phyloP scores from a whole-genome alignment of 1,140 invertebrate species.

The Mya arenaria region DNA sequence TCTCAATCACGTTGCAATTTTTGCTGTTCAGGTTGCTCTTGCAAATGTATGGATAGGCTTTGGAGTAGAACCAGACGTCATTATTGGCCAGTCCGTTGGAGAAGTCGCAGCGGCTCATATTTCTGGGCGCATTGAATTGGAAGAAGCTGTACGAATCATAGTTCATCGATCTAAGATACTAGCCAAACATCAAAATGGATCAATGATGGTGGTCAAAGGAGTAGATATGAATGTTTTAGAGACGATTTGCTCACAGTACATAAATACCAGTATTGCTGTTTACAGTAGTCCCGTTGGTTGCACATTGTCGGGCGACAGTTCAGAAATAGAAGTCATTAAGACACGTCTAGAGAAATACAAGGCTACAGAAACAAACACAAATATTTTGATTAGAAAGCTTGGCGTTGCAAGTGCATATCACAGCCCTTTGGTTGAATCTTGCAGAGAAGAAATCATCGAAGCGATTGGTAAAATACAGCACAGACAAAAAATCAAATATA shows the following conservation, averaged over 20 bases:
- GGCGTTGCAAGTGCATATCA: slow-evolving; percentile 58
- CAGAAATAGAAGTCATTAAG: slow-evolving; percentile 37
- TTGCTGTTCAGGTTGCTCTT: slow-evolving; percentile 71
- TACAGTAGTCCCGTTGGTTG: slow-evolving; percentile 65
- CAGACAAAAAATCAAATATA: slow-evolving; percentile 53
- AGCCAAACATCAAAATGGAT: slow-evolving; percentile 55
- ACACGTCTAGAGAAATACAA: slow-evolving; percentile 19
- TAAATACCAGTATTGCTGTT: slow-evolving; percentile 60
- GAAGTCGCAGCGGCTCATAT: slow-evolving; percentile 71
- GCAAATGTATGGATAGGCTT: slow-evolving; percentile 60
- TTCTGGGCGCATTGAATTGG: slow-evolving; percentile 59
- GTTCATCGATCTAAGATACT: slow-evolving; percentile 64
- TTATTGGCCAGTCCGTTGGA: slow-evolving; percentile 73
- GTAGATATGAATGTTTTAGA: slow-evolving; percentile 41
- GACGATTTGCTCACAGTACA: slow-evolving; percentile 20
- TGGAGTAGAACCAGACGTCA: slow-evolving; percentile 62
- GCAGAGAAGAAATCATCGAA: neutral
- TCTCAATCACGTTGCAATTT: slow-evolving; percentile 66
- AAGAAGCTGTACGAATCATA: slow-evolving; percentile 69
- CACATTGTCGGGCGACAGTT: slow-evolving; percentile 65
- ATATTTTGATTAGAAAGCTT: slow-evolving; percentile 21
- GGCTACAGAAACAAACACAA: neutral
- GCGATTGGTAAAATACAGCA: slow-evolving; percentile 1
- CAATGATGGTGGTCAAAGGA: slow-evolving; percentile 68
- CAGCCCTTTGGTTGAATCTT: slow-evolving; percentile 50